Conservation (phyloP, 1,140 invertebrate genomes). For the Brachionus calyciflorus region DNA sequence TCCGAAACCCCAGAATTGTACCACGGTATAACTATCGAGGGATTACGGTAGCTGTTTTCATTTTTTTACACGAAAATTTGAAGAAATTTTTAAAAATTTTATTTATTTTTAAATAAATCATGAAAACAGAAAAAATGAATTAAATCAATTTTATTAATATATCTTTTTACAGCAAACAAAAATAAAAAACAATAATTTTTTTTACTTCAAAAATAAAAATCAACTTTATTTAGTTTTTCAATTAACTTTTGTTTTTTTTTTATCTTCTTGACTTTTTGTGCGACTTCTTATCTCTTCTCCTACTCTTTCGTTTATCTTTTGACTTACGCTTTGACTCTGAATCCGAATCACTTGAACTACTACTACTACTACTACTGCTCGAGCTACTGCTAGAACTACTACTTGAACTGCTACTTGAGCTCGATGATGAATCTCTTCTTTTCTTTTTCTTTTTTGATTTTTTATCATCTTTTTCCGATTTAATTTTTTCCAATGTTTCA, state of each 20-base stretch:
- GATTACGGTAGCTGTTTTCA: too few relatives aligned
- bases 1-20: too few relatives aligned
- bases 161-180: neutral
- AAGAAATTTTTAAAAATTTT: too few relatives aligned
- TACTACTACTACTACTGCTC: neutral
- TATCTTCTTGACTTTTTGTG: conserved; percentile 29
- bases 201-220: conserved; percentile 10
- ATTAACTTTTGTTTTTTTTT: neutral
- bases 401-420: neutral
- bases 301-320: neutral
- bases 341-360: neutral
- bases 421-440: neutral
- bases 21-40: too few relatives aligned
- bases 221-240: neutral
- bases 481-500: conserved; percentile 23
- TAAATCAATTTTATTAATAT: neutral
- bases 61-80: too few relatives aligned
- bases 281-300: neutral
- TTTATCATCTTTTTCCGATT: conserved; percentile 18
- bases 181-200: neutral
- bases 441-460: conserved; percentile 5
- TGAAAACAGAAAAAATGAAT: neutral
- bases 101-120: neutral
- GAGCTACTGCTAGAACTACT: neutral
- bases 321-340: conserved; percentile 10